Percentiles rank a stretch among this genome's conserved stretches.
Evolutionary conservation across 1,140 invertebrate species (phyloP).

Genomic region (Rhynchophorus ferrugineus): DNA sequence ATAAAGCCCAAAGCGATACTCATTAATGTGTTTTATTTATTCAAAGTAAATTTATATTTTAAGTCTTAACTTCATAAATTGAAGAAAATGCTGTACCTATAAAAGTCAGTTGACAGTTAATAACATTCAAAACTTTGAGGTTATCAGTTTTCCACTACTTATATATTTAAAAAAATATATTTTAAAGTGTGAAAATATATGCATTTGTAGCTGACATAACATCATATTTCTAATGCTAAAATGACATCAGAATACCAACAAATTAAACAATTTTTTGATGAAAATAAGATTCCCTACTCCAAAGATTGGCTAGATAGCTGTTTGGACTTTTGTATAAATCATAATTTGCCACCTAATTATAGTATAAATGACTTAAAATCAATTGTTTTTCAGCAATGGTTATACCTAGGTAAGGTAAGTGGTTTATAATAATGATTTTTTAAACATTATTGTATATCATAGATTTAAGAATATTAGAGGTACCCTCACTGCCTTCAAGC

Average conservation of each 20-base stretch:
- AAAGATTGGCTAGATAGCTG: slow-evolving; percentile 34
- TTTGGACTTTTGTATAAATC: slow-evolving; percentile 34
- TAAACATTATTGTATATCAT: slow-evolving; percentile 23
- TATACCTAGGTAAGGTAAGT: slow-evolving; percentile 33
- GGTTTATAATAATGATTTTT: background rate
- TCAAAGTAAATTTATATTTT: too few relatives aligned
- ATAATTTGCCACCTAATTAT: slow-evolving; percentile 23
- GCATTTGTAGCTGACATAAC: too few relatives aligned
- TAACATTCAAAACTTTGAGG: too few relatives aligned
- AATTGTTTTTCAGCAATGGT: slow-evolving; percentile 48
- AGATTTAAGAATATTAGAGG: slow-evolving; percentile 52
- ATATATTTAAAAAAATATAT: too few relatives aligned
- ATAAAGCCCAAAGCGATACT: too few relatives aligned
- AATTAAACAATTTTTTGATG: slow-evolving; percentile 7
- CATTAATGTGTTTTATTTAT: too few relatives aligned
- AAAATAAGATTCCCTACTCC: slow-evolving; percentile 27
- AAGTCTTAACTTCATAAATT: too few relatives aligned
- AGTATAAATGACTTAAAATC: slow-evolving; percentile 27
- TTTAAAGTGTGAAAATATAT: too few relatives aligned
- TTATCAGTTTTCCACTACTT: too few relatives aligned
- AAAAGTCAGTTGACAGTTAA: too few relatives aligned
- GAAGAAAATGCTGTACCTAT: too few relatives aligned
- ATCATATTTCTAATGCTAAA: background rate
- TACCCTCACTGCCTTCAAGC: slow-evolving; percentile 48
- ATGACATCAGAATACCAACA: slow-evolving; percentile 10